phyloP scores from a whole-genome alignment of 1,140 invertebrate species.

The Dinoponera quadriceps region DNA sequence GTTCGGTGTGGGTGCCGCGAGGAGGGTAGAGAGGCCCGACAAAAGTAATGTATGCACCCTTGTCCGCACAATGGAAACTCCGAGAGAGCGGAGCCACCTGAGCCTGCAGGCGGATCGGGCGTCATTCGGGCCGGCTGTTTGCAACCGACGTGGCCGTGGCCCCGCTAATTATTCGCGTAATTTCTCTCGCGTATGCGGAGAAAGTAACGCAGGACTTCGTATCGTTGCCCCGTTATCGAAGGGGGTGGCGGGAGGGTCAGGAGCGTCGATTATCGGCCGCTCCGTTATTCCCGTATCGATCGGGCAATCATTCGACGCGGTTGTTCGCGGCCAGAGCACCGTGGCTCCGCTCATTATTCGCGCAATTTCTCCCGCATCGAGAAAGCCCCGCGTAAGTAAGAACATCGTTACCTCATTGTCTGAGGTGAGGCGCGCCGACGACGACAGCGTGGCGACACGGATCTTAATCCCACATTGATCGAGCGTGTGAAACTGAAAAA shows the following conservation, averaged over 20 bases:
- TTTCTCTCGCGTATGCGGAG: conserved; percentile 39
- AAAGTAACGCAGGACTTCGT: conserved; percentile 21
- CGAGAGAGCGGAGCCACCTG: conserved; percentile 74
- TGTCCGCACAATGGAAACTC: conserved; percentile 71
- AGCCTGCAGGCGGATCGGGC: conserved; percentile 72
- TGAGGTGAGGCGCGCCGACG: too few relatives aligned
- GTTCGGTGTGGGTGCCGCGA: conserved; percentile 75
- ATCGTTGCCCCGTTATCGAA: neutral
- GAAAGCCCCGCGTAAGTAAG: conserved; percentile 7
- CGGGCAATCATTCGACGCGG: conserved; percentile 64
- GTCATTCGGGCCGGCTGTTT: conserved; percentile 76
- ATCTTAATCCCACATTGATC: neutral
- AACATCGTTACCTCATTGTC: too few relatives aligned
- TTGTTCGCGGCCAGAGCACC: conserved; percentile 61
- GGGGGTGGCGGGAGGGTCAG: neutral
- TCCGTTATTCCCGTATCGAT: conserved; percentile 25
- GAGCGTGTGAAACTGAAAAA: neutral
- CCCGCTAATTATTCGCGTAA: conserved; percentile 66
- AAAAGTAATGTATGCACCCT: conserved; percentile 83
- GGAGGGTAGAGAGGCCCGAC: conserved; percentile 68
- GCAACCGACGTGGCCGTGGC: conserved; percentile 52
- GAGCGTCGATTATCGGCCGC: neutral
- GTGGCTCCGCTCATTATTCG: conserved; percentile 61
- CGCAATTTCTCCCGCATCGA: conserved; percentile 44
- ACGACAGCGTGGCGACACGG: too few relatives aligned